A percentile compares a stretch with the other conserved stretches of the same genome.
Evolutionary conservation across 2,888 invertebrate genomes (phyloP).

Genomic region (Argynnis bischoffii): DNA sequence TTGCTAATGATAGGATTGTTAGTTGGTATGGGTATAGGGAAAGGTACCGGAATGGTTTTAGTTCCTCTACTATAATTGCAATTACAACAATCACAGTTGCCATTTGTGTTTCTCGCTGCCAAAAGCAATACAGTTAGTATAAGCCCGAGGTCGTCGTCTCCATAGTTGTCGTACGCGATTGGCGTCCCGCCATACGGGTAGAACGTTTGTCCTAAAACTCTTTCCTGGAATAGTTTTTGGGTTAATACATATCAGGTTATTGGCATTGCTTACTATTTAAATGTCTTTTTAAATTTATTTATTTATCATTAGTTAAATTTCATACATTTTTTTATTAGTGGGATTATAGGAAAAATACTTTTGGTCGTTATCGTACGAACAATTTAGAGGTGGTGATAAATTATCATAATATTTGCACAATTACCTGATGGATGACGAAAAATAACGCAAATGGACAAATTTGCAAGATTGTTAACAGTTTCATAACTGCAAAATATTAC

Average conservation of each 20-base stretch:
- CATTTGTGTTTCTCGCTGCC: conserved; percentile 51
- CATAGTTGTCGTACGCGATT: conserved; percentile 46
- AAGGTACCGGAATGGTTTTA: conserved; percentile 57
- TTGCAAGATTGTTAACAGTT: conserved; percentile 22
- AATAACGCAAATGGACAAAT: conserved; percentile 23
- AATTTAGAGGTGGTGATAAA: not conserved
- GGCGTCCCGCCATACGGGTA: conserved; percentile 49
- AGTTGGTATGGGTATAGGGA: conserved; percentile 60
- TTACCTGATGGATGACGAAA: conserved; percentile 27
- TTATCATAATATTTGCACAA: conserved; percentile 1
- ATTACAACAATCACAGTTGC: conserved; percentile 45
- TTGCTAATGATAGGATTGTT: conserved; percentile 54
- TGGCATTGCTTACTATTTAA: conserved; percentile 18
- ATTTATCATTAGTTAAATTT: not conserved
- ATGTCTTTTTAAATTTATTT: not conserved
- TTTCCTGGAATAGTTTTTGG: conserved; percentile 39
- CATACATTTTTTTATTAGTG: no score
- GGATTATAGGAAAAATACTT: no score
- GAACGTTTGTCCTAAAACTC: conserved; percentile 45
- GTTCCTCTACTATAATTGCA: conserved; percentile 47
- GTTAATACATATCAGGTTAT: conserved; percentile 20
- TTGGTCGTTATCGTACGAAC: no score
- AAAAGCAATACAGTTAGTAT: conserved; percentile 58
- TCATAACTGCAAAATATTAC: conserved; percentile 24
- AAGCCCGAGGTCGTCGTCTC: conserved; percentile 60